Conservation (phyloP, 1,140 invertebrate genomes). For the Chironomus striatipennis region DNA sequence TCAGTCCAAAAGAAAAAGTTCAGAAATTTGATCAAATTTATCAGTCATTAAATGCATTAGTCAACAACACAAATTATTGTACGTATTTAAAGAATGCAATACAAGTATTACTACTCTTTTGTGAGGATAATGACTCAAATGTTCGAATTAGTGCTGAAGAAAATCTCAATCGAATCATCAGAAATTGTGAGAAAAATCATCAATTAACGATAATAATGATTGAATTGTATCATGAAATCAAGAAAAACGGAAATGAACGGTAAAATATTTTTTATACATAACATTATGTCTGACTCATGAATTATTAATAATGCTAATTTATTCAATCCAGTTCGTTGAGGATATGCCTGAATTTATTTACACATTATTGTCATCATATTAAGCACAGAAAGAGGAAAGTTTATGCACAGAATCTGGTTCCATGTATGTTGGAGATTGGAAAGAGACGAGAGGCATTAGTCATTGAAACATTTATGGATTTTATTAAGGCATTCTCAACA, state of each 20-base stretch:
- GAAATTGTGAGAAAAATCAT: constrained; percentile 47
- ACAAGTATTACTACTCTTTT: constrained; percentile 59
- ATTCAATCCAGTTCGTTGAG: constrained; percentile 52
- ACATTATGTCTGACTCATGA: not conserved
- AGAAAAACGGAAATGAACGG: constrained; percentile 55
- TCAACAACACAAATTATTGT: constrained; percentile 50
- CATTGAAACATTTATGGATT: constrained; percentile 59
- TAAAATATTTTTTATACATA: constrained; percentile 26
- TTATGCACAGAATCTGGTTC: constrained; percentile 63
- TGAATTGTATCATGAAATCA: constrained; percentile 74
- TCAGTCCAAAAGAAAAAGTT: constrained; percentile 62
- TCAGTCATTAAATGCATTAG: constrained; percentile 55
- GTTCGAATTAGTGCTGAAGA: constrained; percentile 65
- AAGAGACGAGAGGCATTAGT: constrained; percentile 61
- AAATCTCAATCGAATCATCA: constrained; percentile 67
- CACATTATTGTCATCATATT: constrained; percentile 56
- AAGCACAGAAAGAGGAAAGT: constrained; percentile 66
- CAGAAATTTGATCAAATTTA: constrained; percentile 55
- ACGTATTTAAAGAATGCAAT: constrained; percentile 60
- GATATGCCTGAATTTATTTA: constrained; percentile 66
- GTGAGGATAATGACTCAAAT: constrained; percentile 69
- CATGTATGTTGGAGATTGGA: constrained; percentile 57
- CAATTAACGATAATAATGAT: constrained; percentile 63
- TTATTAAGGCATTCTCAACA: constrained; percentile 59
- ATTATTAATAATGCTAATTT: not conserved